A percentile compares a stretch with the other conserved stretches of the same genome.
phyloP scores from a whole-genome alignment of 1,140 invertebrate genomes.

The Propsilocerus akamusi region DNA sequence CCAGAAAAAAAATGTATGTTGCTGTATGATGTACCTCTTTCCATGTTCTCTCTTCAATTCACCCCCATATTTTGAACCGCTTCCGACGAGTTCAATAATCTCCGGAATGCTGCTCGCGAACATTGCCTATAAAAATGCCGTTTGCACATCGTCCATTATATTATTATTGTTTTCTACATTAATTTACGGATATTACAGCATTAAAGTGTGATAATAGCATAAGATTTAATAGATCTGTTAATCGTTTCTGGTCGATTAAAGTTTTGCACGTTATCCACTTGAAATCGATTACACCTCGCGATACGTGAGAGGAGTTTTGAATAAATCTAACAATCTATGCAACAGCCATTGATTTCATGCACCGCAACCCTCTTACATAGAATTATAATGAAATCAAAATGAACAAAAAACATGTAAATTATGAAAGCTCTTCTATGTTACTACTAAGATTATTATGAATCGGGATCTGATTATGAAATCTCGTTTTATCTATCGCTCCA shows the following conservation, averaged over 20 bases:
- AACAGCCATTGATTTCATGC: not conserved
- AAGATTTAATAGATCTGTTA: too few species aligned
- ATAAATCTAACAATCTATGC: too few species aligned
- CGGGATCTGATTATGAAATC: not conserved
- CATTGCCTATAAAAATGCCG: constrained; percentile 59
- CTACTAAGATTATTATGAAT: not conserved
- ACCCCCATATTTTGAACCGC: constrained; percentile 93
- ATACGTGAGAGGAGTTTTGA: too few species aligned
- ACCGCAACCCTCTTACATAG: not conserved
- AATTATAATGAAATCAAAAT: not conserved
- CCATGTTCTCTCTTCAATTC: constrained; percentile 94
- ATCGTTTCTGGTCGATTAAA: too few species aligned
- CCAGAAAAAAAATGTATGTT: not conserved
- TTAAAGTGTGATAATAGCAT: too few species aligned
- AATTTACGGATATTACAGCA: too few species aligned
- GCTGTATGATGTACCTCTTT: constrained; percentile 63
- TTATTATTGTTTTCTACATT: constrained; percentile 1
- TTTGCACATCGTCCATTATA: constrained; percentile 3
- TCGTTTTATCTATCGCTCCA: not conserved
- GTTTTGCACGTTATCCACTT: too few species aligned
- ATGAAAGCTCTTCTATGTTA: not conserved
- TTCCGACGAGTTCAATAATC: constrained; percentile 96
- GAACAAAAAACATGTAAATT: not conserved
- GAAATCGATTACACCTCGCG: too few species aligned
- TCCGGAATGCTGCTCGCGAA: constrained; percentile 97